Conservation (phyloP, 2,797 vertebrate genomes). For the Petrocephalus schoutedeni region DNA sequence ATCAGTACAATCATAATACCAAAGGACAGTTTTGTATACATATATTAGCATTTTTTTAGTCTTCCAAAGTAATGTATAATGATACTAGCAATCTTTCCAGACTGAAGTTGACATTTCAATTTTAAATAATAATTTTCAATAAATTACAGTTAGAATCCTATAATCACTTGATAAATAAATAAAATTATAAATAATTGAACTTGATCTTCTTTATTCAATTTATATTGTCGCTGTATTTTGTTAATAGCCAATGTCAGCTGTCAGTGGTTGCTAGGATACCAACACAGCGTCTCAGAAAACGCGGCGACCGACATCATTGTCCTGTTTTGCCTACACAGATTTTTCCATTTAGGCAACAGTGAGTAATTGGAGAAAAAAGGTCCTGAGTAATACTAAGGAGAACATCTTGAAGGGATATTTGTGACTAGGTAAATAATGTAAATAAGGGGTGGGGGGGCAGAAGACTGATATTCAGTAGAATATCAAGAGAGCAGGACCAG, state of each 20-base stretch:
- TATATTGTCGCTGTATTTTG: background rate
- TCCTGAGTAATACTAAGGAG: background rate
- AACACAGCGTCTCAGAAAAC: background rate
- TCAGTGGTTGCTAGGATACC: background rate
- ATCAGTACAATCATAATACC: background rate
- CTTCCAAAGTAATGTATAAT: background rate
- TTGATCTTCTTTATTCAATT: background rate
- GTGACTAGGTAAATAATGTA: background rate
- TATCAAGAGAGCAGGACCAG: constrained; percentile 26
- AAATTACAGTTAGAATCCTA: background rate
- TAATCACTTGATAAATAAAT: background rate
- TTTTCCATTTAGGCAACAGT: background rate
- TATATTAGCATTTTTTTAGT: background rate
- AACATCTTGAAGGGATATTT: background rate
- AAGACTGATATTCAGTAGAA: constrained; percentile 41
- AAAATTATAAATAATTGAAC: too few relatives aligned
- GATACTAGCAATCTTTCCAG: background rate
- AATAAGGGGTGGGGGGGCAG: constrained; percentile 29
- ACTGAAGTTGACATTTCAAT: background rate
- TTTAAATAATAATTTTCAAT: background rate
- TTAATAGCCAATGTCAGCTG: background rate
- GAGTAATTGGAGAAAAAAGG: background rate
- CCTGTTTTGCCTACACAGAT: background rate
- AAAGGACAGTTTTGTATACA: background rate
- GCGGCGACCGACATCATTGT: background rate